These are phyloP conservation scores for Temnopleurus reevesii DNA, from an alignment of 53 echinoderm and acorn worm genomes.

Conservation along the genomic window DNA sequence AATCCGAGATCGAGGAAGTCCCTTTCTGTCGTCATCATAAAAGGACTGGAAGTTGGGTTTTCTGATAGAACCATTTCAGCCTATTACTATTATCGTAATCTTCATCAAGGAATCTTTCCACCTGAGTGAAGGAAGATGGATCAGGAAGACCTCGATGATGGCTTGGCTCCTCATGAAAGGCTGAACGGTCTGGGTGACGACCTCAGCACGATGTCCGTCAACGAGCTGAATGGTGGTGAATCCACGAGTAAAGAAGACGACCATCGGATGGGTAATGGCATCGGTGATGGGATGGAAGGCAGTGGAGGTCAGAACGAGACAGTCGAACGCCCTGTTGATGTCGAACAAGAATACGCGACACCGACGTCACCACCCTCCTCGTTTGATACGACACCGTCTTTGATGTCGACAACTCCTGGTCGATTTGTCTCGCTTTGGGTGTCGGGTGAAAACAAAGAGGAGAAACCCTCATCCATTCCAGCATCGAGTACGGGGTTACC, in stretches of 20 bases:
- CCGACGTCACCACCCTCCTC: not conserved
- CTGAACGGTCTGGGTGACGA: slow-evolving; percentile 22
- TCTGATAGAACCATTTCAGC: not conserved
- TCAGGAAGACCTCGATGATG: slow-evolving; percentile 27
- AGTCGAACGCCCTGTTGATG: not conserved
- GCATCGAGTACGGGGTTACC: not conserved
- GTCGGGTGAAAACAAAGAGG: not conserved
- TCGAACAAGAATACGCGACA: not conserved
- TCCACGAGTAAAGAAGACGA: not conserved
- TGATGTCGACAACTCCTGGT: slow-evolving; percentile 35
- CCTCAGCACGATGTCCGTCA: not conserved
- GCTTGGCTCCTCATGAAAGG: slow-evolving; percentile 43
- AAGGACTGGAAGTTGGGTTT: not conserved
- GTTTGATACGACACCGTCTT: slow-evolving; percentile 28
- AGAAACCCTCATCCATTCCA: not conserved
- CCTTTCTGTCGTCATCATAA: not conserved
- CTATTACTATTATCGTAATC: too few species aligned
- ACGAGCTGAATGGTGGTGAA: not conserved
- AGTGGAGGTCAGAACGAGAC: not conserved
- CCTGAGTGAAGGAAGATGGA: not conserved
- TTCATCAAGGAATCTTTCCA: not conserved
- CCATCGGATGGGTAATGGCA: not conserved
- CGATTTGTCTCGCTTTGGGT: slow-evolving; percentile 46
- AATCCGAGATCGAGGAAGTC: too few species aligned
- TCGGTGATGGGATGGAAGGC: not conserved